Conservation (phyloP, 2,113 vertebrate genomes). For the Protobothrops flavoviridis region DNA sequence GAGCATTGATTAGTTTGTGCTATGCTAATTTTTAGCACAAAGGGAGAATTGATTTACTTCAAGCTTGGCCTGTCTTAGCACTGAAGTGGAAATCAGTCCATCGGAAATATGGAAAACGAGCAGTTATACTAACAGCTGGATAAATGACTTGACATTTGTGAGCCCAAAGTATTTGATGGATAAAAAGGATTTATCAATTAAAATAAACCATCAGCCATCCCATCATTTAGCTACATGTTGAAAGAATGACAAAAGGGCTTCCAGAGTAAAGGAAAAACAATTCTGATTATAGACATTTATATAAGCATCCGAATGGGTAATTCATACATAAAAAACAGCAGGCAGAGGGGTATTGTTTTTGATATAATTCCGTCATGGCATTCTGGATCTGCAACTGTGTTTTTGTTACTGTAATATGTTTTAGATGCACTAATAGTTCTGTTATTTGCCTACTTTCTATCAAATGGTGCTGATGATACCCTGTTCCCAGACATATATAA, state of each 20-base stretch:
- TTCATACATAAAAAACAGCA: conserved; percentile 42
- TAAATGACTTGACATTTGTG: conserved; percentile 82
- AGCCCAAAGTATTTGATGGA: conserved; percentile 73
- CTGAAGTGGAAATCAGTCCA: conserved; percentile 77
- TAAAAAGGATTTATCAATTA: conserved; percentile 74
- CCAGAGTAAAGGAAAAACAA: conserved; percentile 23
- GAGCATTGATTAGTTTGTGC: conserved; percentile 68
- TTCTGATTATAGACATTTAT: not conserved
- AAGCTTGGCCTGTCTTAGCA: conserved; percentile 77
- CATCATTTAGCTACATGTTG: conserved; percentile 68
- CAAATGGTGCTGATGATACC: not conserved
- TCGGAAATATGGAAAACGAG: conserved; percentile 75
- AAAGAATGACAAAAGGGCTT: conserved; percentile 59
- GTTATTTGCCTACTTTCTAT: not conserved
- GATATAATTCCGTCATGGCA: conserved; percentile 49
- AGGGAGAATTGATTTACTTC: conserved; percentile 74
- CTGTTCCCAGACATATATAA: not conserved
- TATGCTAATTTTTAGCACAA: conserved; percentile 70
- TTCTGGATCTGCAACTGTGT: not conserved
- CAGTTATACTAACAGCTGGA: conserved; percentile 75
- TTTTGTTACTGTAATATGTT: not conserved
- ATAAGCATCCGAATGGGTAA: conserved; percentile 25
- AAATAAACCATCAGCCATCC: conserved; percentile 76
- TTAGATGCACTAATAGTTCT: not conserved
- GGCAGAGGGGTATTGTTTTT: conserved; percentile 38